These are phyloP conservation scores for Gallinago media DNA, from an alignment of 2,113 vertebrate genomes.

Conservation along the genomic window DNA sequence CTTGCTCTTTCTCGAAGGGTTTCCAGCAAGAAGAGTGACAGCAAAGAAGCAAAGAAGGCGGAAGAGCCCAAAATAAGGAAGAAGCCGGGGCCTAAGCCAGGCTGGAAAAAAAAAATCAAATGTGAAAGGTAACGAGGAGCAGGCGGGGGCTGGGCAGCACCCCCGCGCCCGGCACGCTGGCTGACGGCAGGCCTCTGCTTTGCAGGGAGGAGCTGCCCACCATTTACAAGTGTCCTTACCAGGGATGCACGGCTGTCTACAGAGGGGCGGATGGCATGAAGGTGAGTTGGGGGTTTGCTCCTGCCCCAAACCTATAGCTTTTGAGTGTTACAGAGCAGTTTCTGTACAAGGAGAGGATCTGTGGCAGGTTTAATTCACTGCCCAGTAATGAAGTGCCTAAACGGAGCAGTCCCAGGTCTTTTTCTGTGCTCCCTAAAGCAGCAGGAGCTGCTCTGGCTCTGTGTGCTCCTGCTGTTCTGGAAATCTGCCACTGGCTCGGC, in stretches of 20 bases:
- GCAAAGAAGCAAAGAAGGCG: slow-evolving; percentile 68
- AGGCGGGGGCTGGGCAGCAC: fast-evolving
- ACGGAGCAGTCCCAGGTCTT: not conserved
- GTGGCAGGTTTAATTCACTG: not conserved
- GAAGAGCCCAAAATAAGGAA: slow-evolving; percentile 87
- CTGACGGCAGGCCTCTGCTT: not conserved
- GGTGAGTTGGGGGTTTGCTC: slow-evolving; percentile 70
- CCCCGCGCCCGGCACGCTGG: fast-evolving
- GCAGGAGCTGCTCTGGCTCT: not conserved
- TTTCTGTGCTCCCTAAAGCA: not conserved
- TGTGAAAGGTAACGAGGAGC: slow-evolving; percentile 82
- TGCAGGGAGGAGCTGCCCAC: slow-evolving; percentile 94
- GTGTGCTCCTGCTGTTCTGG: not conserved
- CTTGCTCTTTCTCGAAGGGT: slow-evolving; percentile 17
- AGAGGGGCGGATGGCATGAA: slow-evolving; percentile 93
- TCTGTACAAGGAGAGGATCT: fast-evolving
- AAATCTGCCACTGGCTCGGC: not conserved
- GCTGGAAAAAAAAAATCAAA: slow-evolving; percentile 94
- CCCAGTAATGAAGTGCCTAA: fast-evolving
- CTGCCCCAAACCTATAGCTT: fast-evolving
- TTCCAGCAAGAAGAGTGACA: slow-evolving; percentile 74
- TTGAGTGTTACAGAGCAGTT: fast-evolving
- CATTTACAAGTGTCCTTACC: slow-evolving; percentile 97
- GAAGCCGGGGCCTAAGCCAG: slow-evolving; percentile 95
- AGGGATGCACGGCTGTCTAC: slow-evolving; percentile 95